A percentile compares a stretch with the other conserved stretches of the same genome.
phyloP scores from a whole-genome alignment of 1,140 invertebrate genomes.

The Leptopilina boulardi region DNA sequence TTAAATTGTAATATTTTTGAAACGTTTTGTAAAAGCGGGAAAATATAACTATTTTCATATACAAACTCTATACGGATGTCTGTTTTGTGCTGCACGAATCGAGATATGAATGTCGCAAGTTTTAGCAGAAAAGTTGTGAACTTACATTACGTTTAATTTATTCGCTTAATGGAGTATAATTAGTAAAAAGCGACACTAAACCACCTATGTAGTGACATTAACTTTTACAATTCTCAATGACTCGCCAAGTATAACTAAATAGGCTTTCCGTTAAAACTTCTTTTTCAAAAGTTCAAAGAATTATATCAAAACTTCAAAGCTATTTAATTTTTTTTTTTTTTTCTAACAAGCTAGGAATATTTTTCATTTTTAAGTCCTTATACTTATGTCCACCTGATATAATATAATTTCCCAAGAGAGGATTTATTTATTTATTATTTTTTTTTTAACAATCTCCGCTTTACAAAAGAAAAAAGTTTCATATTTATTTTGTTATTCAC shows the following conservation, averaged over 20 bases:
- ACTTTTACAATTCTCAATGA: not conserved
- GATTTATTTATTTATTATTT: too few species aligned
- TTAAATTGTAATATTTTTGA: too few species aligned
- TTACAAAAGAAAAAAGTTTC: too few species aligned
- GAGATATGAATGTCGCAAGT: too few species aligned
- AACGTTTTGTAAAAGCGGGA: too few species aligned
- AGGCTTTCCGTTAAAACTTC: not conserved
- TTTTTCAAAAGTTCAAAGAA: not conserved
- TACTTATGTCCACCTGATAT: not conserved
- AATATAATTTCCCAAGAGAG: too few species aligned
- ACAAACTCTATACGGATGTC: too few species aligned
- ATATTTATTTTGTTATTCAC: too few species aligned
- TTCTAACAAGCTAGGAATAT: not conserved
- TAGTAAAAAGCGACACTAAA: not conserved
- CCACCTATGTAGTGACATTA: conserved; percentile 5
- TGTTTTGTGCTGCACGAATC: too few species aligned
- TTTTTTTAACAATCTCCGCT: too few species aligned
- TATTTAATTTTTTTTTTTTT: not conserved
- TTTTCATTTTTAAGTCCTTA: conserved; percentile 5
- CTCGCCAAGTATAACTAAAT: not conserved
- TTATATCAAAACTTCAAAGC: not conserved
- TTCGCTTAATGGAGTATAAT: not conserved
- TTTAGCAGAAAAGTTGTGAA: not conserved
- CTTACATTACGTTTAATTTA: not conserved
- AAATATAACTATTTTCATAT: too few species aligned